A percentile compares a stretch with the other conserved stretches of the same genome.
phyloP scores from a whole-genome alignment of 2,113 vertebrate genomes.

The Nothocercus nigrocapillus region DNA sequence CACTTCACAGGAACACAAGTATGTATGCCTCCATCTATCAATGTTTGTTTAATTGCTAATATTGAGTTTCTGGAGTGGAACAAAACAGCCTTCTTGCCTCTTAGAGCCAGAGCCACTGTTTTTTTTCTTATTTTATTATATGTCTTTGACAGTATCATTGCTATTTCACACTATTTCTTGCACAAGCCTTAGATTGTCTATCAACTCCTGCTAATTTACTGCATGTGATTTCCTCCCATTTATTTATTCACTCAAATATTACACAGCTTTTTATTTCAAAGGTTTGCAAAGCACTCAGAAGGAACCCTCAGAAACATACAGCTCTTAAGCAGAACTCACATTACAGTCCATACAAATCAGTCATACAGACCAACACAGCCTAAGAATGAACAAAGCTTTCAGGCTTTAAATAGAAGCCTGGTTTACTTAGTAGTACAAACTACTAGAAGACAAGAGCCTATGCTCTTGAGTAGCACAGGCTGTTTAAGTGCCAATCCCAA shows the following conservation, averaged over 20 bases:
- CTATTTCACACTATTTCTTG: constrained; percentile 77
- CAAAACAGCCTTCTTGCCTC: not conserved
- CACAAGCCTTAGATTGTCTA: constrained; percentile 58
- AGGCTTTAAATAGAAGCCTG: not conserved
- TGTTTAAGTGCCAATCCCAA: not conserved
- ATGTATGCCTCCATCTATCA: not conserved
- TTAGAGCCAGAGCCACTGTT: not conserved
- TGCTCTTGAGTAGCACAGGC: not conserved
- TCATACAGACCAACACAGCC: not conserved
- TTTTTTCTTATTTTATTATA: constrained; percentile 32
- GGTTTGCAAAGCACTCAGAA: not conserved
- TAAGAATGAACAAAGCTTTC: constrained; percentile 24
- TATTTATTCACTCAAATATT: not conserved
- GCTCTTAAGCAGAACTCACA: not conserved
- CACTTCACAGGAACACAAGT: not conserved
- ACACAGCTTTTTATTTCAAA: constrained; percentile 24
- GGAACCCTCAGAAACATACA: not conserved
- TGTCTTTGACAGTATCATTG: constrained; percentile 69
- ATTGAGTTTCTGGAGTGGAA: not conserved
- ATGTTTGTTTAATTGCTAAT: not conserved
- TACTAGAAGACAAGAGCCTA: not conserved
- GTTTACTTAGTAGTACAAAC: not conserved
- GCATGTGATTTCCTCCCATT: constrained; percentile 64
- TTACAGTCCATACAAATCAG: not conserved
- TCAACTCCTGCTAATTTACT: constrained; percentile 67